A percentile compares a stretch with the other conserved stretches of the same genome.
Evolutionary conservation across 1,140 invertebrate species (phyloP).

Genomic region (Schlechtendalia chinensis): DNA sequence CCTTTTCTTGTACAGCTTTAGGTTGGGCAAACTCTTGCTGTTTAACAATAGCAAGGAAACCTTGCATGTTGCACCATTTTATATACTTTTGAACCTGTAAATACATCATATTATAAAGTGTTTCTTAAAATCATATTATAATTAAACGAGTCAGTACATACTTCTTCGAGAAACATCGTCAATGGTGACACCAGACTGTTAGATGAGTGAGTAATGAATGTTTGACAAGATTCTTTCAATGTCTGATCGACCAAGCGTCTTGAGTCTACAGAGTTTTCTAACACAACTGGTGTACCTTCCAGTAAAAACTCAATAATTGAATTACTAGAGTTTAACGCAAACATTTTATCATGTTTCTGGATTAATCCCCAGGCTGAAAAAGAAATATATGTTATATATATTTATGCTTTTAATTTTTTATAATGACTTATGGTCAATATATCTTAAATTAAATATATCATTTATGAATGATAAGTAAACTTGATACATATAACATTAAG

Average conservation of each 20-base stretch:
- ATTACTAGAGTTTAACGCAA: slow-evolving; percentile 85
- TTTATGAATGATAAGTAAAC: no score
- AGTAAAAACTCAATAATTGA: slow-evolving; percentile 87
- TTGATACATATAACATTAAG: neutral
- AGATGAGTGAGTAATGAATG: slow-evolving; percentile 80
- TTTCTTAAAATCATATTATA: slow-evolving; percentile 54
- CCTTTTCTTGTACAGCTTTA: slow-evolving; percentile 51
- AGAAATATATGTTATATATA: neutral
- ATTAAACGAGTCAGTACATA: slow-evolving; percentile 58
- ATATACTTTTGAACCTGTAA: slow-evolving; percentile 37
- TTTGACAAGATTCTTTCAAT: slow-evolving; percentile 87
- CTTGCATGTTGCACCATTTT: slow-evolving; percentile 48
- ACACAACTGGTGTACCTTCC: slow-evolving; percentile 87
- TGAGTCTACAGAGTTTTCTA: slow-evolving; percentile 87
- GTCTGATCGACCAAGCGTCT: slow-evolving; percentile 91
- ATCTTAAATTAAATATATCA: no score
- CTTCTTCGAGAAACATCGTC: slow-evolving; percentile 72
- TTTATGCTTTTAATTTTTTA: neutral
- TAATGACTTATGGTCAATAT: no score
- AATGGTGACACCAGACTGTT: slow-evolving; percentile 73
- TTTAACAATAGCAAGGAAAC: slow-evolving; percentile 29
- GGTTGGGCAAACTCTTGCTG: slow-evolving; percentile 46
- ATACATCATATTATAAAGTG: neutral
- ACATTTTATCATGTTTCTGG: slow-evolving; percentile 81
- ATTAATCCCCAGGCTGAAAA: slow-evolving; percentile 75